A percentile compares a stretch with the other conserved stretches of the same genome.
Conservation (phyloP, 2,113 vertebrate genomes). For the Pygoscelis antarcticus region DNA sequence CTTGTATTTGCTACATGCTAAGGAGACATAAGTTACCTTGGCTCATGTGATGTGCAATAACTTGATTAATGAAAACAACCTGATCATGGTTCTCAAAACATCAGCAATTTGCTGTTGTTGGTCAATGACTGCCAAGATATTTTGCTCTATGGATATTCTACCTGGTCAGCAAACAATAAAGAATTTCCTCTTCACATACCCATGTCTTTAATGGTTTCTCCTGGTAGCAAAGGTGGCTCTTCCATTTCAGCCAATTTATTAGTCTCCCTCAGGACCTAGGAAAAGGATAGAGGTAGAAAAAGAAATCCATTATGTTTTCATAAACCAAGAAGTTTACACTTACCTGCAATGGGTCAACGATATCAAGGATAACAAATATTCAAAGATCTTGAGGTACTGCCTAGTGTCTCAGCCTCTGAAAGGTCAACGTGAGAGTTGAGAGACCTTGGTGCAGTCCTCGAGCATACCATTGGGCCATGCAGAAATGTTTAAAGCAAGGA, state of each 20-base stretch:
- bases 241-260: conserved; percentile 88
- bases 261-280: conserved; percentile 78
- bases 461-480: no score
- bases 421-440: background rate
- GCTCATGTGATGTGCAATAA: background rate
- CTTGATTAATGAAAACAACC: background rate
- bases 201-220: conserved; percentile 91
- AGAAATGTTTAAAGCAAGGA: background rate
- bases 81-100: background rate
- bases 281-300: background rate
- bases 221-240: conserved; percentile 88
- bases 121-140: background rate
- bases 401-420: background rate
- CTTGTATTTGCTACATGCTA: background rate
- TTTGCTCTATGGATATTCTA: background rate
- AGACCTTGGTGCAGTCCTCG: background rate
- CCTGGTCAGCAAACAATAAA: background rate
- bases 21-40: background rate
- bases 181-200: conserved; percentile 66
- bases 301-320: background rate
- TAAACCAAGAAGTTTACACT: background rate
- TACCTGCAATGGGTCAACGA: background rate
- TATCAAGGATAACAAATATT: background rate
- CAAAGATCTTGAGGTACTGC: background rate
- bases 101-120: background rate